Percentiles rank a stretch among this genome's conserved stretches.
These are phyloP conservation scores for Drosophila nigritarsus DNA, from an alignment of 2,888 invertebrate species.

Conservation along the genomic window DNA sequence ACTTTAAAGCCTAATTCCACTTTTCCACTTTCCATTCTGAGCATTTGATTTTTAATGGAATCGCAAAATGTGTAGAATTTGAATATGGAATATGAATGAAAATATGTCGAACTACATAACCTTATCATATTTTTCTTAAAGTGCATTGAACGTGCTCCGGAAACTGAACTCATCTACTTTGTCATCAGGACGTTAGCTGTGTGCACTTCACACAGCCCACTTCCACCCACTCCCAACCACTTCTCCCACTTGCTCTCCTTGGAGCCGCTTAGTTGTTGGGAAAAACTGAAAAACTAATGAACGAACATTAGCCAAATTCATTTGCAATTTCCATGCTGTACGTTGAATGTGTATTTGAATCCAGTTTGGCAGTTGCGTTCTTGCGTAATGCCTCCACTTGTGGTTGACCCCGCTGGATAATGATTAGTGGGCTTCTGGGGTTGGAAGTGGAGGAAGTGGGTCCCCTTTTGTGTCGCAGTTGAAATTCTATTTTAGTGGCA, in stretches of 20 bases:
- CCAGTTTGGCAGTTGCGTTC: constrained; percentile 29
- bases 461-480: constrained; percentile 48
- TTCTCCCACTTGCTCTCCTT: background rate
- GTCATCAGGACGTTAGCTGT: constrained; percentile 59
- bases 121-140: constrained; percentile 2
- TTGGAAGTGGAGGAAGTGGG: background rate
- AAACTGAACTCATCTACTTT: constrained; percentile 55
- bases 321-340: constrained; percentile 41
- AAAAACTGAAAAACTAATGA: constrained; percentile 67
- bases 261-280: constrained; percentile 33
- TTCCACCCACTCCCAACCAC: background rate
- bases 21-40: too few species aligned
- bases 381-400: constrained; percentile 48
- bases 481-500: constrained; percentile 76
- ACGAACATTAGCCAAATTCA: constrained; percentile 62
- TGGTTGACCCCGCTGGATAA: constrained; percentile 19
- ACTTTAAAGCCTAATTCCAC: background rate
- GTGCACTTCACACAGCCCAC: background rate
- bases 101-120: too few species aligned
- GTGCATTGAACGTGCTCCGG: constrained; percentile 62
- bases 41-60: background rate
- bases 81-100: background rate
- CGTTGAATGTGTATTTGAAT: constrained; percentile 39
- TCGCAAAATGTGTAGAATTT: background rate
- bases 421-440: background rate